phyloP scores from a whole-genome alignment of 2,797 vertebrate genomes.

The Phoebastria nigripes region DNA sequence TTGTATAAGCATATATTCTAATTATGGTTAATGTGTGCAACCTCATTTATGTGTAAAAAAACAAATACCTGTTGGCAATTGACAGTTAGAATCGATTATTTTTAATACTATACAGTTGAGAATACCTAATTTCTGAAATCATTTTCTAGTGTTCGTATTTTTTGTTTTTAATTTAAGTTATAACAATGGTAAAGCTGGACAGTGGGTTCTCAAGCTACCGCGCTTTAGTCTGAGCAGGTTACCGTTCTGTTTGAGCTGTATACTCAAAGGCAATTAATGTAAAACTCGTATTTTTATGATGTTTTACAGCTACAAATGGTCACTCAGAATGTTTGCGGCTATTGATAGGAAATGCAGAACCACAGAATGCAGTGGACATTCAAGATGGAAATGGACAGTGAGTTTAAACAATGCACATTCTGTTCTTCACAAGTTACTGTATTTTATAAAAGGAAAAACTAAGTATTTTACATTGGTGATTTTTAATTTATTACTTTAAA shows the following conservation, averaged over 20 bases:
- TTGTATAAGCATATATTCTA: background rate
- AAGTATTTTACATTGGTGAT: background rate
- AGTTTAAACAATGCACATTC: constrained; percentile 60
- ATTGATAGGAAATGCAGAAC: constrained; percentile 94
- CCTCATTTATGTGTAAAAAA: background rate
- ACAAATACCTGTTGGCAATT: background rate
- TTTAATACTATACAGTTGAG: background rate
- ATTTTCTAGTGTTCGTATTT: background rate
- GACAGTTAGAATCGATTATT: background rate
- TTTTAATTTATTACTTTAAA: background rate
- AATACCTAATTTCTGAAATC: background rate
- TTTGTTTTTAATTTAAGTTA: background rate
- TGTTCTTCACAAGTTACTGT: background rate
- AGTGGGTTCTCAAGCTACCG: background rate
- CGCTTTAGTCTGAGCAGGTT: background rate
- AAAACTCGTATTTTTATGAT: background rate
- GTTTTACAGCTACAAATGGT: constrained; percentile 90
- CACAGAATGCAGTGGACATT: constrained; percentile 94
- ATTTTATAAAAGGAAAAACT: background rate
- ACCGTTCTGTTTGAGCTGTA: background rate
- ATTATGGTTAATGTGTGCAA: background rate
- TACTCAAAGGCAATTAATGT: background rate
- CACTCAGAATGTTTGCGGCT: constrained; percentile 97
- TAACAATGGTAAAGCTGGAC: background rate
- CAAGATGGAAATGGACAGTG: constrained; percentile 98